phyloP scores from a whole-genome alignment of 2,888 invertebrate species.

The Melanophora roralis region DNA sequence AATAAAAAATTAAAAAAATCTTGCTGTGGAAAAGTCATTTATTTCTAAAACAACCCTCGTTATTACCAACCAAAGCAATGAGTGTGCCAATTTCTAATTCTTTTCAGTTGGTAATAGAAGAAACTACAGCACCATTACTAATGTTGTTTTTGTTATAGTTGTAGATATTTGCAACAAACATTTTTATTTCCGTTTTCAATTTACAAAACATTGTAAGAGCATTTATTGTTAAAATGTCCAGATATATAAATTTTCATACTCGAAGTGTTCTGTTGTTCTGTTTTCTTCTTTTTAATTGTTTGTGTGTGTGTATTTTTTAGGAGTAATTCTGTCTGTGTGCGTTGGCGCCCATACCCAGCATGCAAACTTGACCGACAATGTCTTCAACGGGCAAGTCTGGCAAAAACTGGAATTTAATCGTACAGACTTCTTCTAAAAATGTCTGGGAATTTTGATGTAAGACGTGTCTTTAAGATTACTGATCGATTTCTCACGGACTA shows the following conservation, averaged over 20 bases:
- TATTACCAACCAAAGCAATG: not conserved
- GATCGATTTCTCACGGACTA: too few relatives aligned
- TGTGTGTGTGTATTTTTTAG: not conserved
- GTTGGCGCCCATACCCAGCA: too few relatives aligned
- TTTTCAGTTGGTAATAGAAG: not conserved
- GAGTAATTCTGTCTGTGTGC: too few relatives aligned
- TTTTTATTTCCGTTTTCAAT: conserved; percentile 66
- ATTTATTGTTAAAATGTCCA: conserved; percentile 58
- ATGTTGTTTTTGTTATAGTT: conserved; percentile 14
- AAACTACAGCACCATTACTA: not conserved
- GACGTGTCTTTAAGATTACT: too few relatives aligned
- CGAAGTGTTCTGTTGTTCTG: too few relatives aligned
- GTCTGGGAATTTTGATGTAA: too few relatives aligned
- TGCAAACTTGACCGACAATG: too few relatives aligned
- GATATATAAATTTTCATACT: conserved; percentile 16
- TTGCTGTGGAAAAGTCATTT: not conserved
- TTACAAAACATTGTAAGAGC: conserved; percentile 64
- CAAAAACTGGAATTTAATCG: too few relatives aligned
- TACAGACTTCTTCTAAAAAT: too few relatives aligned
- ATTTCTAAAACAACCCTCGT: not conserved
- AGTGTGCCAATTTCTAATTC: conserved; percentile 7
- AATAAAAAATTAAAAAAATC: too few relatives aligned
- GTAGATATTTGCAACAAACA: conserved; percentile 34
- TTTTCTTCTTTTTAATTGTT: not conserved
- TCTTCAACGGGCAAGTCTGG: too few relatives aligned